These are phyloP conservation scores for Dolomedes plantarius DNA, from an alignment of 2,888 invertebrate species.

Conservation along the genomic window DNA sequence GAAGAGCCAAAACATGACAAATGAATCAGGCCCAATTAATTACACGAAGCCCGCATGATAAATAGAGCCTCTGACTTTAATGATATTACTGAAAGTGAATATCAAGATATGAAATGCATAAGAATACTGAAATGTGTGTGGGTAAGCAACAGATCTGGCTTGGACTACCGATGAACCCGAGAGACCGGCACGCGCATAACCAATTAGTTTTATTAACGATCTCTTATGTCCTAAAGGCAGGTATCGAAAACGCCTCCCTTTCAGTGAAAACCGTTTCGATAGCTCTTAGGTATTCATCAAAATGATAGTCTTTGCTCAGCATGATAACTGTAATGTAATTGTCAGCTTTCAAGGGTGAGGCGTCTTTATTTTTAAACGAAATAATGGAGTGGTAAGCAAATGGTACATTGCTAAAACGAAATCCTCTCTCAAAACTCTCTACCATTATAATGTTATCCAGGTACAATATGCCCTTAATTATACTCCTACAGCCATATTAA, in stretches of 20 bases:
- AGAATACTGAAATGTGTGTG: background rate
- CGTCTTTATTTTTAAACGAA: no score
- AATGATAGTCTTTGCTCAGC: no score
- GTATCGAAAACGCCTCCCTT: background rate
- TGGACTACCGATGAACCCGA: background rate
- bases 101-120: background rate
- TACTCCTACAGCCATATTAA: no score
- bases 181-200: background rate
- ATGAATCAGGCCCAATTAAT: no score
- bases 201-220: background rate
- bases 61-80: background rate
- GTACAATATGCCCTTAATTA: no score
- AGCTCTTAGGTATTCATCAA: background rate
- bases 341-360: no score
- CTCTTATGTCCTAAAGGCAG: background rate
- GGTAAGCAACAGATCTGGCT: background rate
- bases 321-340: no score
- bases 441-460: no score
- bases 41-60: background rate
- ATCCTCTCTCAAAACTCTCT: no score
- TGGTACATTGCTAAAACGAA: no score
- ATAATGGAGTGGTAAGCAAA: no score
- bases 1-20: no score
- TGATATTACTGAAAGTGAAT: background rate
- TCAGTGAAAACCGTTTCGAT: background rate